Conservation (phyloP, 1,140 invertebrate species). For the Apis dorsata region DNA sequence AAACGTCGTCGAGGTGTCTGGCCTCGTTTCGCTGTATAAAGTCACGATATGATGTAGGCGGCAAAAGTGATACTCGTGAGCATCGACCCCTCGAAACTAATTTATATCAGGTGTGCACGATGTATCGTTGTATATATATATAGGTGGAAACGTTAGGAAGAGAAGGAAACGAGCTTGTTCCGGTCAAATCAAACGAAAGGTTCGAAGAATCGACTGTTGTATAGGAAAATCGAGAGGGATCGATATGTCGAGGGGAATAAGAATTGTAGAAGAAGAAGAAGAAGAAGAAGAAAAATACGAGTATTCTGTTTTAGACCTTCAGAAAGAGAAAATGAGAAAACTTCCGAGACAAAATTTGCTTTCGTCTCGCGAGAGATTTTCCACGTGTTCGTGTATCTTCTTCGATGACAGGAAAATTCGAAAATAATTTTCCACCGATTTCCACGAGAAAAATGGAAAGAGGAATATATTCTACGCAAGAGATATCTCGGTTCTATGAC, state of each 20-base stretch:
- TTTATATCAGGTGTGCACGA: background rate
- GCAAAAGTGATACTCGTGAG: no score
- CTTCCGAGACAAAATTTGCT: background rate
- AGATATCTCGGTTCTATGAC: no score
- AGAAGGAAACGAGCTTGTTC: background rate
- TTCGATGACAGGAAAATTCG: no score
- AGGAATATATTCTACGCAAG: no score
- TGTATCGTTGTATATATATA: no score
- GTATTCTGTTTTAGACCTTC: background rate
- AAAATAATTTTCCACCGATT: no score
- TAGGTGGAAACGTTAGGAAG: no score
- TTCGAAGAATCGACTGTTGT: background rate
- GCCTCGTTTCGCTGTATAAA: background rate
- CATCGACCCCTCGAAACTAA: background rate
- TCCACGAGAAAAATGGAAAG: no score
- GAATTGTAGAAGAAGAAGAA: no score
- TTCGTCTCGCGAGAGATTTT: constrained; percentile 16
- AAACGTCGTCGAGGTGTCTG: background rate
- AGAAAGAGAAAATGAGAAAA: constrained; percentile 26
- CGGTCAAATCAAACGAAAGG: background rate
- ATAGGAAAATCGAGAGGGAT: background rate
- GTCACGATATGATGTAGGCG: background rate
- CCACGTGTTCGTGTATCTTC: background rate
- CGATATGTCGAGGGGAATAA: no score
- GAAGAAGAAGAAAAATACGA: background rate